Conservation (phyloP, 2,888 invertebrate genomes). For the Hirudinaria manillensis region DNA sequence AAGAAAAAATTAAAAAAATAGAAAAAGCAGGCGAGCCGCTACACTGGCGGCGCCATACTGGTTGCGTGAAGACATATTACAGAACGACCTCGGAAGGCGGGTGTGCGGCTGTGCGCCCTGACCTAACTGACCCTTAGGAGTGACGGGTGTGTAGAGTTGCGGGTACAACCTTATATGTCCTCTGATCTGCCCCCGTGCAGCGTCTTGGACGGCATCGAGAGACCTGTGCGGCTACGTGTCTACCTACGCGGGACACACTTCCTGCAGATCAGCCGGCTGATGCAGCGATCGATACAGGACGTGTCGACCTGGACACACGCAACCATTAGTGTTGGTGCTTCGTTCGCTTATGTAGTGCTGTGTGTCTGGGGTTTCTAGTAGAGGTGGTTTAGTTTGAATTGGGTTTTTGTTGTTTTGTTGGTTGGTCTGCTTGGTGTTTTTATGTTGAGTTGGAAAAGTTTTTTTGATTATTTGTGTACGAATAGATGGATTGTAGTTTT, state of each 20-base stretch:
- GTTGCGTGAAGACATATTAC: constrained; percentile 11
- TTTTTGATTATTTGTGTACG: too few relatives aligned
- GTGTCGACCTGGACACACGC: constrained; percentile 16
- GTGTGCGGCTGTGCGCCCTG: not conserved
- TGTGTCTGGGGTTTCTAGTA: too few relatives aligned
- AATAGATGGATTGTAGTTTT: too few relatives aligned
- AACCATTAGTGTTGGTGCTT: not conserved
- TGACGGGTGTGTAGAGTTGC: not conserved
- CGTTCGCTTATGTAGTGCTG: not conserved
- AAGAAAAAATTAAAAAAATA: not conserved
- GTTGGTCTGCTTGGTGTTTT: too few relatives aligned
- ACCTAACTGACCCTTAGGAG: constrained; percentile 10
- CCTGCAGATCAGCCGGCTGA: constrained; percentile 12
- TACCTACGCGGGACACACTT: constrained; percentile 14
- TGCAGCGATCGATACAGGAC: constrained; percentile 17
- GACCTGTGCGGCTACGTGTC: not conserved
- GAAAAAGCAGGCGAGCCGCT: constrained; percentile 15
- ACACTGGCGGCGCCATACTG: constrained; percentile 17
- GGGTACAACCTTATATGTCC: constrained; percentile 8
- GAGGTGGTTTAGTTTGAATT: too few relatives aligned
- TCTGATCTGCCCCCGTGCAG: constrained; percentile 10
- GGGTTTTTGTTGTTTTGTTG: too few relatives aligned
- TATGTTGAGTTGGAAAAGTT: too few relatives aligned
- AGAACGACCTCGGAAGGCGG: not conserved
- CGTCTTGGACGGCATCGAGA: constrained; percentile 12